Evolutionary conservation across 2,888 invertebrate species (phyloP), one percentile per base, ranked within the genome.

Genomic region (Sphinx pinastri): DNA sequence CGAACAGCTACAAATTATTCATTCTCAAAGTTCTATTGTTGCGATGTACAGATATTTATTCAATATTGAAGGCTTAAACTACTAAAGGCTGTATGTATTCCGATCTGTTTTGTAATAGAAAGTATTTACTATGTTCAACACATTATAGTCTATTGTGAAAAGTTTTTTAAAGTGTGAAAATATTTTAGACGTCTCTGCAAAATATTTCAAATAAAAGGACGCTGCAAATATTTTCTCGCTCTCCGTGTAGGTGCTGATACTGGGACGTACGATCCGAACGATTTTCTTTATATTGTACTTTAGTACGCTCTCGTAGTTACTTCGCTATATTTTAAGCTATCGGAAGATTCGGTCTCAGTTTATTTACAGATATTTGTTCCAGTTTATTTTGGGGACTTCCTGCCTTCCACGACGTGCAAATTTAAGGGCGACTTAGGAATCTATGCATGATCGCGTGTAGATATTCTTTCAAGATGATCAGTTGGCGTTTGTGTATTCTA

Each of bases 351-450:
- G 82, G 81, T 84, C 77, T 78, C 81, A 80, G 89, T 88, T 90
- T 93, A 92, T 93, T 92, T 91, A 82, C 81, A 90, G 90, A 89
- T 88, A 90, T 89, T 91, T 89, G 91, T 91, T 88, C 87, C 88
- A 87, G 87, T 91, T 89, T 93, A 92, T 93, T 92, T 88, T 88
- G 76, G 88, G 89, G 88, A 88, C 86, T 91, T 92, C 91, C 92
- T 90, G 91, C 90, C 89, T 84, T 87, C 82, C 81, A 84, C 87
- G 88, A 86, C 88, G 89, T 92, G 93, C 92, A 87, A 93, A 93
- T 93, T 88, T 90, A 92, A 93, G 91, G 91, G 89, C 89, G 16
- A 60, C 52, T 52, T 52, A 14, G 14, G 31, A 60, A n/a, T 38
- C 19, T n/a, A 25, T 31, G 19, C 3, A 47, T 14, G 25, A 31